Evolutionary conservation across 2,113 vertebrate genomes (phyloP).

Genomic region (Chamaetylas fuelleborni): DNA sequence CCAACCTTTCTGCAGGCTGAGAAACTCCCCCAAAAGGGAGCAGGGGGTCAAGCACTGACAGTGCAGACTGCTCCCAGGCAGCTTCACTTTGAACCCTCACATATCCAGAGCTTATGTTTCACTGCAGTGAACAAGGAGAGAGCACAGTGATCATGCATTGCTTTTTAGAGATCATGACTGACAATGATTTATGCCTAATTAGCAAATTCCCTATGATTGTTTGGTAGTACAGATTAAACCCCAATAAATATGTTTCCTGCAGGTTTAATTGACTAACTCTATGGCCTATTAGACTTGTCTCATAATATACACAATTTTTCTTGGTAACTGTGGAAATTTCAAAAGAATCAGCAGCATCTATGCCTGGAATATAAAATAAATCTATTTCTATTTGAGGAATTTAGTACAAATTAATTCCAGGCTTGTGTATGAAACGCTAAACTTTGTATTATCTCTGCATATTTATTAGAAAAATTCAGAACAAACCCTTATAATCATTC

Average conservation of each 20-base stretch:
- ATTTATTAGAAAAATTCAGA: neutral
- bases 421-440: neutral
- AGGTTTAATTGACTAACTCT: conserved; percentile 55
- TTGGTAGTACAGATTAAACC: conserved; percentile 62
- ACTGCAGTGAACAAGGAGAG: neutral
- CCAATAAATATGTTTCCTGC: conserved; percentile 63
- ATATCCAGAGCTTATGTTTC: neutral
- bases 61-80: neutral
- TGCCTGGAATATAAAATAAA: conserved; percentile 42
- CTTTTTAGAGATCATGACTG: neutral
- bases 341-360: conserved; percentile 41
- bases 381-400: conserved; percentile 8
- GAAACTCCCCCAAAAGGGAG: neutral
- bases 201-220: conserved; percentile 19
- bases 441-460: conserved; percentile 8
- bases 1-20: neutral
- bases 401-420: conserved; percentile 52
- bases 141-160: neutral
- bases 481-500: conserved; percentile 12
- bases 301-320: conserved; percentile 55
- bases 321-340: conserved; percentile 48
- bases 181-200: conserved; percentile 67
- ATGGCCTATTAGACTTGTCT: conserved; percentile 52
- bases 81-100: neutral
- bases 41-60: neutral